These are phyloP conservation scores for Columba guinea DNA, from an alignment of 2,797 vertebrate genomes.

Conservation along the genomic window DNA sequence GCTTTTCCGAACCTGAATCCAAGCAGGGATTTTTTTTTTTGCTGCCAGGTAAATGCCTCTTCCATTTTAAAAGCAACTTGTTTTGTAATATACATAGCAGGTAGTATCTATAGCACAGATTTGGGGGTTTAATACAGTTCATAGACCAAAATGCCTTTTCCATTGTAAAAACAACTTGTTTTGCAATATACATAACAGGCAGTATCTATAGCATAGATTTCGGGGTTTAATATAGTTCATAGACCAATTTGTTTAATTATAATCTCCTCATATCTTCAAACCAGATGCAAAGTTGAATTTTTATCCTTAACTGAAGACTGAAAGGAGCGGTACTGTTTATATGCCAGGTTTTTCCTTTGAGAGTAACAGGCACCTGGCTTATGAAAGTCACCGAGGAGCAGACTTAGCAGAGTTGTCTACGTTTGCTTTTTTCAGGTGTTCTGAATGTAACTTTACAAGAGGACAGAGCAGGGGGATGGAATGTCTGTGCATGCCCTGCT, in stretches of 20 bases:
- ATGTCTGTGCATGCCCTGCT: background rate
- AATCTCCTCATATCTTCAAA: background rate
- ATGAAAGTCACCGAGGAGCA: background rate
- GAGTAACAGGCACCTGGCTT: background rate
- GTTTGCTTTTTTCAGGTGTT: background rate
- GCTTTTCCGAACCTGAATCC: conserved; percentile 2
- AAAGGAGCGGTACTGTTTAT: background rate
- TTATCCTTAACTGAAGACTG: background rate
- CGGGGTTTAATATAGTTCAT: background rate
- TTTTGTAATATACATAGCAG: background rate
- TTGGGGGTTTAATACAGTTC: background rate
- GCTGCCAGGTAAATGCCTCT: conserved; percentile 12
- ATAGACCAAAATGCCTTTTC: background rate
- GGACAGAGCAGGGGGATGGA: background rate
- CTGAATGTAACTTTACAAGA: background rate
- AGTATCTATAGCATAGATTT: background rate
- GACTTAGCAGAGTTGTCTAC: background rate
- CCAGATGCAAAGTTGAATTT: background rate
- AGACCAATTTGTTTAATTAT: background rate
- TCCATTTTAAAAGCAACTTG: conserved; percentile 22
- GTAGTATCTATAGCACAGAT: background rate
- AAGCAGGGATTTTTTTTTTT: background rate
- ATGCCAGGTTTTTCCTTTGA: background rate
- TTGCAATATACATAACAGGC: background rate
- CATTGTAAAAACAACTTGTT: conserved; percentile 15